Evolutionary conservation across 2,888 invertebrate species (phyloP), one percentile per base, ranked within the genome.

Genomic region (Scelioninae gen. 1): DNA sequence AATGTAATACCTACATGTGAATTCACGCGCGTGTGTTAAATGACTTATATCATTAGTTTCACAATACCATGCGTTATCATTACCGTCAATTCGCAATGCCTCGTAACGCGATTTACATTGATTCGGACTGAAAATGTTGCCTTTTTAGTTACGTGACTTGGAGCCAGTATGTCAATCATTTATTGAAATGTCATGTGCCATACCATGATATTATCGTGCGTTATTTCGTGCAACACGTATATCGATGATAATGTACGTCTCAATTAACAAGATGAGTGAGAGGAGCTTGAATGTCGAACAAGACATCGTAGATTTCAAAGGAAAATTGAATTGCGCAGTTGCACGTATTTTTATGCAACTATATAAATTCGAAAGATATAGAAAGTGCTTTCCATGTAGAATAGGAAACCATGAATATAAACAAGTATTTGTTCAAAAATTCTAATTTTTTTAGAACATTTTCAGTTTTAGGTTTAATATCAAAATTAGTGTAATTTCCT

Each of bases 1-100:
- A 74, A 75, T 75, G 62, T 69, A 68, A 62, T 79, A 55, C 76
- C 71, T 83, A 76, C 76, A 79, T 76, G 71, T 78, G 76, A 83
- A 79, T 83, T 79, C 76, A 79, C 71, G 76, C 83, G 79, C 71
- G 76, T 15, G 78, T 69, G 71, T 75, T 79, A 74, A 75, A 60
- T 75, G 65, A 82, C 65, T 82, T 62, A 66, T 53, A 82, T 77
- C 47, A 72, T 65, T 76, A 45, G 71, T 65, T 66, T 71, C 60
- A 40, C 71, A 72, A 77, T 68, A 60, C 74, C 62, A 40, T 31
- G 65, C 15, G 45, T 45, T 62, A 62, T 56, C 40, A 62, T 79
- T 60, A 65, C 65, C 60, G 45, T 51, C 68, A 34, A 68, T 62
- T 66, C 47, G 53, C 66, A 13, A 34, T 49, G 63, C 69, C 53